Conservation (phyloP, 2,797 vertebrate genomes). For the Botia almorhae region DNA sequence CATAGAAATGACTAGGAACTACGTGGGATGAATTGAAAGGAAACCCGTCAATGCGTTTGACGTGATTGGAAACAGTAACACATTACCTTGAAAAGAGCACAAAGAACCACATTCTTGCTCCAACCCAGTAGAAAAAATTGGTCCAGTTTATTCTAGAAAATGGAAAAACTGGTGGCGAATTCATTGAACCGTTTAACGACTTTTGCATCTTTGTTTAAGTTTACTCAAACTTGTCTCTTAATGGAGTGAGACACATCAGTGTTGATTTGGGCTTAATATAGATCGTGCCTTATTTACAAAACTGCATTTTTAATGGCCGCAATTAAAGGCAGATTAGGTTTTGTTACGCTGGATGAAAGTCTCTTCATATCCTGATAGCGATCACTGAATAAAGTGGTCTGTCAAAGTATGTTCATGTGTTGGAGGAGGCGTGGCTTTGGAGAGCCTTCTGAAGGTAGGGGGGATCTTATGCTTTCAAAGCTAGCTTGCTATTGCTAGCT, state of each 20-base stretch:
- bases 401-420: too few relatives aligned
- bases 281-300: background rate
- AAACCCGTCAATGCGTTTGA: background rate
- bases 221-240: background rate
- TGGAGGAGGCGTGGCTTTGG: too few relatives aligned
- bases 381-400: too few relatives aligned
- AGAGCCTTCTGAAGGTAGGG: too few relatives aligned
- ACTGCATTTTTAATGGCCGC: background rate
- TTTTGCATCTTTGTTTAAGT: background rate
- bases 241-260: background rate
- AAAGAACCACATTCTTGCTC: background rate
- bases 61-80: background rate
- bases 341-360: too few relatives aligned
- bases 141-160: background rate
- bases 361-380: too few relatives aligned
- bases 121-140: background rate
- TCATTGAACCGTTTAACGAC: background rate
- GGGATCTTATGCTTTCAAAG: too few relatives aligned
- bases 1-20: background rate
- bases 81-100: background rate
- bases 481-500: too few relatives aligned
- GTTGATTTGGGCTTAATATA: background rate
- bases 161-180: background rate
- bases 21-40: background rate
- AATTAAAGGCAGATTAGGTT: background rate